phyloP scores from a whole-genome alignment of 2,888 invertebrate genomes.

The Gortyna flavago region DNA sequence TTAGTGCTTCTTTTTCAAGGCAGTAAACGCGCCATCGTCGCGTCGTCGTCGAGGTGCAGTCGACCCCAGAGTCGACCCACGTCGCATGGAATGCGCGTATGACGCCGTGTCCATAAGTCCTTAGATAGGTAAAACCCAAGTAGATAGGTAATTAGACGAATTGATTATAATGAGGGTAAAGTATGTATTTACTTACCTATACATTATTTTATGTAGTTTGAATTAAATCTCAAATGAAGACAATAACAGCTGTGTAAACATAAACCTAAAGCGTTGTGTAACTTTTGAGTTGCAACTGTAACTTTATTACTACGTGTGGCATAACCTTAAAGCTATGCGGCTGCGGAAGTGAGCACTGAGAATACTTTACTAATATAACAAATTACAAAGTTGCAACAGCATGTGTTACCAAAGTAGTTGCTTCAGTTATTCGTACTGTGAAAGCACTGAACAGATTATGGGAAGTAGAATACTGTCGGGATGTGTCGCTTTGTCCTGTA shows the following conservation, averaged over 20 bases:
- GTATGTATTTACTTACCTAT: not conserved
- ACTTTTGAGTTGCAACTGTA: conserved; percentile 35
- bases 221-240: not conserved
- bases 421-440: conserved; percentile 18
- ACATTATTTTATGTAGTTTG: not conserved
- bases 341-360: conserved; percentile 31
- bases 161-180: not conserved
- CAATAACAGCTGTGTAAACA: conserved; percentile 6
- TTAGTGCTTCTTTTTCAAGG: no score
- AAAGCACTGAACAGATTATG: conserved; percentile 17
- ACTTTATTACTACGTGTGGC: conserved; percentile 34
- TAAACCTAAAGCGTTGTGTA: conserved; percentile 14
- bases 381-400: conserved; percentile 33
- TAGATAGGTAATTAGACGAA: not conserved
- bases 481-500: not conserved
- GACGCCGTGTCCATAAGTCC: not conserved
- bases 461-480: not conserved
- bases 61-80: not conserved
- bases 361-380: conserved; percentile 39
- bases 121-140: not conserved
- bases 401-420: not conserved
- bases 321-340: conserved; percentile 30
- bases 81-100: not conserved
- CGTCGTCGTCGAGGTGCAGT: no score
- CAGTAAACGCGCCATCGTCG: no score